Conservation (phyloP, 2,888 invertebrate genomes). For the Tetrapedia diversipes region DNA sequence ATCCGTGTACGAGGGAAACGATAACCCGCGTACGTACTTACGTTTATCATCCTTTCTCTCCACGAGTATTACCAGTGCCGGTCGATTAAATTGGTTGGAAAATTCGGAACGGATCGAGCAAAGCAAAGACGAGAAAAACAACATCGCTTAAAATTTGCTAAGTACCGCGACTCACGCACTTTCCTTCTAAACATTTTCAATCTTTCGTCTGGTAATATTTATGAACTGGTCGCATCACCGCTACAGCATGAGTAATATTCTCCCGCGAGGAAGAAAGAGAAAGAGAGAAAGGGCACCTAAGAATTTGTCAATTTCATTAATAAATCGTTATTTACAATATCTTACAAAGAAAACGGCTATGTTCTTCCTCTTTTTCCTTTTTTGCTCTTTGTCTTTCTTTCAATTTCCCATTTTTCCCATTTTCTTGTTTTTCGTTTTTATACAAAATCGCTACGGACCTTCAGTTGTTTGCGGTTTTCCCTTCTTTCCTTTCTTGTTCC, state of each 20-base stretch:
- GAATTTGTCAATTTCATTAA: conserved; percentile 81
- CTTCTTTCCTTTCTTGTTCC: conserved; percentile 69
- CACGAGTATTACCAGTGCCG: conserved; percentile 22
- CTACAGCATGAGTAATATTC: conserved; percentile 41
- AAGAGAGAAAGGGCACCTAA: conserved; percentile 73
- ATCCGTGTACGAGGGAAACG: conserved; percentile 10
- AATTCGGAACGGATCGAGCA: neutral
- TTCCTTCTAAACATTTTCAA: conserved; percentile 10
- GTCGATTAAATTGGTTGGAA: conserved; percentile 7
- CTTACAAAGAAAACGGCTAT: conserved; percentile 82
- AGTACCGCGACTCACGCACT: conserved; percentile 25
- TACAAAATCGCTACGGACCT: conserved; percentile 74
- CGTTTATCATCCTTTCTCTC: conserved; percentile 14
- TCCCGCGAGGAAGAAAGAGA: conserved; percentile 58
- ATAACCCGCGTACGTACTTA: neutral
- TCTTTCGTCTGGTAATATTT: conserved; percentile 10
- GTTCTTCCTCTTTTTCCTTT: conserved; percentile 75
- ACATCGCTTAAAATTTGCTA: conserved; percentile 8
- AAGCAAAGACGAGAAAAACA: conserved; percentile 16
- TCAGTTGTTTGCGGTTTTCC: conserved; percentile 57
- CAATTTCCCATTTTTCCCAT: neutral
- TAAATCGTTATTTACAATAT: conserved; percentile 83
- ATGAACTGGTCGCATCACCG: conserved; percentile 21
- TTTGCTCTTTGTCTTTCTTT: conserved; percentile 61
- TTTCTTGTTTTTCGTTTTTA: conserved; percentile 55